Evolutionary conservation across 2,888 invertebrate species (phyloP).

Genomic region (Agriopis leucophaearia): DNA sequence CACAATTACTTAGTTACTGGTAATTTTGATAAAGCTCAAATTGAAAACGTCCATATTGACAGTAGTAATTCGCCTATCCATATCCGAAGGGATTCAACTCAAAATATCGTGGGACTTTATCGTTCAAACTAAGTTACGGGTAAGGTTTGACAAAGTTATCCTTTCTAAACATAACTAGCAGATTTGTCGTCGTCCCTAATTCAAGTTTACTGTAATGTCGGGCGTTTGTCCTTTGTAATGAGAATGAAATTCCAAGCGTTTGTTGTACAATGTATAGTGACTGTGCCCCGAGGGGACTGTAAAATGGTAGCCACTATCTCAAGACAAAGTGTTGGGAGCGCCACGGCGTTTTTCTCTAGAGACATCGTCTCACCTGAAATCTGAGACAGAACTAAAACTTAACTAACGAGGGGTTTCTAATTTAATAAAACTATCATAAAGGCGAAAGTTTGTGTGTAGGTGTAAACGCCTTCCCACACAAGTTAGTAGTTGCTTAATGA

Average conservation of each 20-base stretch:
- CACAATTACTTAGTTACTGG: not conserved
- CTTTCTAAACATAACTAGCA: constrained; percentile 46
- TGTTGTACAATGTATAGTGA: constrained; percentile 40
- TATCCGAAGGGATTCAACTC: constrained; percentile 36
- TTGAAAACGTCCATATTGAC: constrained; percentile 40
- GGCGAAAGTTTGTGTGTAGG: not conserved
- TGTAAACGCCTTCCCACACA: not conserved
- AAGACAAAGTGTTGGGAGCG: constrained; percentile 40
- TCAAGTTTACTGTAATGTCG: constrained; percentile 43
- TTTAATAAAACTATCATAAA: not conserved
- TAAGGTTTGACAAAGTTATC: constrained; percentile 46
- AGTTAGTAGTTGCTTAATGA: not conserved
- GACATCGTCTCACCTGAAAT: constrained; percentile 40
- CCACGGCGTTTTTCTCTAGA: constrained; percentile 42
- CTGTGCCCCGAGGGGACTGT: constrained; percentile 41
- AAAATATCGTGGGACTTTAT: constrained; percentile 40
- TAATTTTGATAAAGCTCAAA: constrained; percentile 24
- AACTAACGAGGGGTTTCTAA: constrained; percentile 13
- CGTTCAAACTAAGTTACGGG: constrained; percentile 39
- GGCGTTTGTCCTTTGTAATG: constrained; percentile 41
- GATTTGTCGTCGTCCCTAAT: constrained; percentile 45
- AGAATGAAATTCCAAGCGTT: constrained; percentile 43
- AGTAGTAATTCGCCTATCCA: constrained; percentile 37
- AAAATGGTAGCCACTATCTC: constrained; percentile 38
- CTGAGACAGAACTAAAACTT: constrained; percentile 20